These are phyloP conservation scores for Leptoclinus maculatus DNA, from an alignment of 2,797 vertebrate genomes.

Conservation along the genomic window DNA sequence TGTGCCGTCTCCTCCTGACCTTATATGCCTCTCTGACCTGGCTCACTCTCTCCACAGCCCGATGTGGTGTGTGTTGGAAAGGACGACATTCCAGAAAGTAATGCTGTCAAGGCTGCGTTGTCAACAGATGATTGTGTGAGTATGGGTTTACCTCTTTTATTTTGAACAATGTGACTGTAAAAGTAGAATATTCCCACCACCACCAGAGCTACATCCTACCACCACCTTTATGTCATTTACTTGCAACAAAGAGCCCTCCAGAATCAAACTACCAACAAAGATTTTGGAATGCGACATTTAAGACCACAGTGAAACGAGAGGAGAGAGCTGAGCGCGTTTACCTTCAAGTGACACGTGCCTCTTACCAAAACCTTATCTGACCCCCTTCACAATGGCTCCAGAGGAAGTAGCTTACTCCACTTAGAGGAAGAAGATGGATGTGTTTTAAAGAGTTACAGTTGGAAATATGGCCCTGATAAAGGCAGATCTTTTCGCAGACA, in stretches of 20 bases:
- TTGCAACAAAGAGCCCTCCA: neutral
- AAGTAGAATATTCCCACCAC: neutral
- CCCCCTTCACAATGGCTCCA: slow-evolving; percentile 31
- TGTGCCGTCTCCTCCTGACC: neutral
- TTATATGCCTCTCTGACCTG: slow-evolving; percentile 2
- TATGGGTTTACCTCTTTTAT: slow-evolving; percentile 19
- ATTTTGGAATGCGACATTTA: slow-evolving; percentile 15
- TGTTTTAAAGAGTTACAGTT: slow-evolving; percentile 44
- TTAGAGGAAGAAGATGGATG: slow-evolving; percentile 37
- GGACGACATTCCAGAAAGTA: slow-evolving; percentile 30
- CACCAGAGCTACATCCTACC: neutral
- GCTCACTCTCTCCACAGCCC: slow-evolving; percentile 39
- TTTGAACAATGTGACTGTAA: neutral
- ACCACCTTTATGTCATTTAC: neutral
- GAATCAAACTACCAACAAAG: neutral
- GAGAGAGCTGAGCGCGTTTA: neutral
- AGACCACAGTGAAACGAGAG: slow-evolving; percentile 7
- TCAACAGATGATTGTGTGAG: slow-evolving; percentile 63
- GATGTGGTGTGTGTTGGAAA: slow-evolving; percentile 58
- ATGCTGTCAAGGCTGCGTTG: slow-evolving; percentile 16
- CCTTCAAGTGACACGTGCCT: slow-evolving; percentile 5
- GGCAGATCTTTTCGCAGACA: slow-evolving; percentile 59
- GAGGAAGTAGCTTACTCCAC: slow-evolving; percentile 37
- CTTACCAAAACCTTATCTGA: slow-evolving; percentile 29
- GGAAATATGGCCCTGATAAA: slow-evolving; percentile 52